Evolutionary conservation across 1,140 invertebrate genomes (phyloP), one percentile per base, ranked within the genome.

Genomic region (Heliconius eleuchia): DNA sequence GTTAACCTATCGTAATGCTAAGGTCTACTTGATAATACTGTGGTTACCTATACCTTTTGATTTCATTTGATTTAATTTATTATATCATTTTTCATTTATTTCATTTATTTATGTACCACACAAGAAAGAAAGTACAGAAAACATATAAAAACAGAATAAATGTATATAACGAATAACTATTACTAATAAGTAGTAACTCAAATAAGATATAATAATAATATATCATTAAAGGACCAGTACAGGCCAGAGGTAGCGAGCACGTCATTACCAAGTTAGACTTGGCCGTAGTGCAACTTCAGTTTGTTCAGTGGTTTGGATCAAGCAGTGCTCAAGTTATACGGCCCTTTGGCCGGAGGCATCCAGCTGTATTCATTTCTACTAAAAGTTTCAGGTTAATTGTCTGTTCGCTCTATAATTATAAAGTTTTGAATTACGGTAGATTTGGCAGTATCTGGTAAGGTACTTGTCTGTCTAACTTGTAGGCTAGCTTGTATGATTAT

Each of bases 261-360:
- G 57, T 66, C 57, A 66, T 66, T 66, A 66, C 57, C 60, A 66
- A 66, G 60, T 66, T 66, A 66, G 60, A 66, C 60, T 23, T 9
- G 55, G 13, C 27, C 60, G 60, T 66, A 66, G 60, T 66, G 60
- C 60, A 74, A 74, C 73, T 74, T 57, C 73, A 74, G 50, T 55
- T 60, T 74, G 52, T 74, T 74, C 73, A 74, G 50, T 57, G 73
- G 73, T 57, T 74, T 60, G 52, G 71, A 73, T 73, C 39, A 30
- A 74, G 50, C 73, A 34, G 19, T 34, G 30, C 73, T 60, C 19
- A 55, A 74, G 73, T 52, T 55, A 39, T 66, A 66, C 60, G 19
- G 60, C 16, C 60, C 23, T 1, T 9, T 27, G 60, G 23, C 60
- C n/a, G 60, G 13, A 23, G 60, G 23, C 60, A 66, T 11, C 23